Percentiles rank a stretch among this genome's conserved stretches.
phyloP scores from a whole-genome alignment of 1,140 invertebrate species.

The Adoxophyes honmai region DNA sequence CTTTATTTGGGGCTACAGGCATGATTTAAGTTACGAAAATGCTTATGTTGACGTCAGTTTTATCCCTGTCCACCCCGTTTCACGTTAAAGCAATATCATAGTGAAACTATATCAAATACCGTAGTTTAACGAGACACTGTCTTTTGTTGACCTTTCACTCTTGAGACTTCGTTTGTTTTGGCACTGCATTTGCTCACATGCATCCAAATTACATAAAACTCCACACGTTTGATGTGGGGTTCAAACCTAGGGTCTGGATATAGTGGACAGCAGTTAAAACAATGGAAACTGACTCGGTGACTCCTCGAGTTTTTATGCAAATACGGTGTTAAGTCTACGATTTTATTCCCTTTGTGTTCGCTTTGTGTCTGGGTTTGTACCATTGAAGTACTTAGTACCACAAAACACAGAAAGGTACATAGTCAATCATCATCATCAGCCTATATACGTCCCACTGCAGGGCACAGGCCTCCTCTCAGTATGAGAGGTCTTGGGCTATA shows the following conservation, averaged over 20 bases:
- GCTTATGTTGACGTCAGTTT: too few species aligned
- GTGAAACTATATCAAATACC: conserved; percentile 1
- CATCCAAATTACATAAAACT: not conserved
- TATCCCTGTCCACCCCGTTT: too few species aligned
- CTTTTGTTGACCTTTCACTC: conserved; percentile 8
- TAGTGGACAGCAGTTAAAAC: not conserved
- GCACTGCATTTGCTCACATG: conserved; percentile 1
- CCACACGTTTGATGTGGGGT: not conserved
- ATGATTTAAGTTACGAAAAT: too few species aligned
- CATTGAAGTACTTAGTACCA: too few species aligned
- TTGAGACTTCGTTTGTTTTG: conserved; percentile 8
- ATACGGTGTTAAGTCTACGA: not conserved
- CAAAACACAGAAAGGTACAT: too few species aligned
- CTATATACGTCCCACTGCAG: too few species aligned
- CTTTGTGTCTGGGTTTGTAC: too few species aligned
- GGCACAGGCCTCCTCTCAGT: too few species aligned
- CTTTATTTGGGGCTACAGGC: too few species aligned
- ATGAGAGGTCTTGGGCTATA: too few species aligned
- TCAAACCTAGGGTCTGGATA: not conserved
- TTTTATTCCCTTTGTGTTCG: too few species aligned
- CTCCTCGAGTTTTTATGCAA: conserved; percentile 10
- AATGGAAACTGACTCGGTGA: not conserved
- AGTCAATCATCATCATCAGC: too few species aligned
- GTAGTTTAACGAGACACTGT: not conserved
- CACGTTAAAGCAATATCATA: not conserved